Evolutionary conservation across 92 coral and sea anemone genomes (phyloP), one percentile per base, ranked within the genome.

Genomic region (Zoanthus sansibaricus): DNA sequence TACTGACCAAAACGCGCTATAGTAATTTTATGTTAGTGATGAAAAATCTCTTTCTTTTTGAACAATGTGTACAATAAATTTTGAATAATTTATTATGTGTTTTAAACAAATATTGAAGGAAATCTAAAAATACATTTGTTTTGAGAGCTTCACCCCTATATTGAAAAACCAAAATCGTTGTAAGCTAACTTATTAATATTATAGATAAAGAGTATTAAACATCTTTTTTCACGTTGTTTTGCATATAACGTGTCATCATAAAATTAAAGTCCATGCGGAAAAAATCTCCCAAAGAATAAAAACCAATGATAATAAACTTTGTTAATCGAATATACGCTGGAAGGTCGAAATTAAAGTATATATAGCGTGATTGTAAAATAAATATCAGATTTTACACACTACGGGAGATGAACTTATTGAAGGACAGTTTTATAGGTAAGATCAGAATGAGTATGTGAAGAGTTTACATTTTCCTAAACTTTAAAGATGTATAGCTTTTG

Each of bases 181-280:
- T 69, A 9, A 62, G 30, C 55, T 6, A 69, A 11, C 0, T 69
- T 69, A 31, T 8, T 69, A 69, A 69, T 20, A 69, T 62, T 20
- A 69, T 17, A 62, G 15, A 9, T 30, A 12, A 7, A 32, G n/a
- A 3, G 45, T 31, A 69, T 31, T 69, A 69, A 69, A 69, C 33
- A 69, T 33, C 17, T 69, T 69, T 33, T 10, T 5, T 69, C 16
- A 13, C 46, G 30, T 69, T 69, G 74, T 69, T 33, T 69, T 21
- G 4, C 74, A 69, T 49, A 7, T 69, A 69, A 13, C n/a, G n/a
- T 69, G 33, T 44, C 17, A 12, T 69, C 74, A 18, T 69, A 32
- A 69, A 37, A 69, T 69, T 69, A 69, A 69, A 69, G 13, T 67
- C 1, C 5, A 67, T 67, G 72, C 72, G 72, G 72, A 44, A 67